Conservation (phyloP, 2,113 vertebrate genomes). For the Lanius collurio region DNA sequence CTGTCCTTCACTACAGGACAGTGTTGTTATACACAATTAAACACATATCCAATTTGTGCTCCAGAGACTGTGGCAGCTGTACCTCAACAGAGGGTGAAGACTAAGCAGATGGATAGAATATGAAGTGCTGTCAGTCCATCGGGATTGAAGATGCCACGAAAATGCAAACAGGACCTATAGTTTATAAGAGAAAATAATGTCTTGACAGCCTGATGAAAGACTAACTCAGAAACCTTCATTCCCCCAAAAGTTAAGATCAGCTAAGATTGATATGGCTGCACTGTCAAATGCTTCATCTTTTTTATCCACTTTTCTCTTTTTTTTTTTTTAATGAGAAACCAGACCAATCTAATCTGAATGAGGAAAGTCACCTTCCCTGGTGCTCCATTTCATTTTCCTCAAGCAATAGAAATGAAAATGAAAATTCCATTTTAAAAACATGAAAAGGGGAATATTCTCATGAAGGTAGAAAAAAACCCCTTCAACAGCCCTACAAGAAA, state of each 20-base stretch:
- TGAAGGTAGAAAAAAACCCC: not conserved
- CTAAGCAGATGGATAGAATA: slow-evolving; percentile 49
- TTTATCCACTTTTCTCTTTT: not conserved
- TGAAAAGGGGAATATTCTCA: not conserved
- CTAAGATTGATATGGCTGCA: not conserved
- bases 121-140: not conserved
- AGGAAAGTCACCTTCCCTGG: slow-evolving; percentile 28
- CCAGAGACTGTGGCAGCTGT: slow-evolving; percentile 33
- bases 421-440: slow-evolving; percentile 40
- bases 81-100: slow-evolving; percentile 12
- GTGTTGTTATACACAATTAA: slow-evolving; percentile 50
- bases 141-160: not conserved
- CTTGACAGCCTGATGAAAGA: slow-evolving; percentile 23
- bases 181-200: slow-evolving; percentile 14
- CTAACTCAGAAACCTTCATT: not conserved
- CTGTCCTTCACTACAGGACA: not conserved
- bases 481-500: not conserved
- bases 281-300: not conserved
- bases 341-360: not conserved
- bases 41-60: slow-evolving; percentile 30
- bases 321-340: not conserved
- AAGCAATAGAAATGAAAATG: slow-evolving; percentile 33
- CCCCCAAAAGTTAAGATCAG: not conserved
- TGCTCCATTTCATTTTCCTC: not conserved
- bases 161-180: not conserved